A percentile compares a stretch with the other conserved stretches of the same genome.
These are phyloP conservation scores for Arctopsyche grandis DNA, from an alignment of 1,140 invertebrate genomes.

Conservation along the genomic window DNA sequence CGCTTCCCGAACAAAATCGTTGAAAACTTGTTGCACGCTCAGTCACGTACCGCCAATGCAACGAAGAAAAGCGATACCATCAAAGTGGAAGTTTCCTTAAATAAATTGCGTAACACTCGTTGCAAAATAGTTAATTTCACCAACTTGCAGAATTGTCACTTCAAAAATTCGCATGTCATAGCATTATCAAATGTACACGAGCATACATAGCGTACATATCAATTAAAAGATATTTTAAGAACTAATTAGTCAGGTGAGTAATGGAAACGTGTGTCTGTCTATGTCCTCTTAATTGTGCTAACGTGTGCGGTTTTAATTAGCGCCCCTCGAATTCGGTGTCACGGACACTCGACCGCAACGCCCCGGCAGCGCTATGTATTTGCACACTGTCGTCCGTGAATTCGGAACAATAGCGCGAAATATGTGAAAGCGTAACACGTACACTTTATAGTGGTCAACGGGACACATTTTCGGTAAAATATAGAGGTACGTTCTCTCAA, in stretches of 20 bases:
- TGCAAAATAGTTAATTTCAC: neutral
- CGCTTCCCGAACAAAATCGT: too few relatives aligned
- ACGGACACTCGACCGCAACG: slow-evolving; percentile 9
- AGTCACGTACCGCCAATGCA: too few relatives aligned
- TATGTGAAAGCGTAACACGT: neutral
- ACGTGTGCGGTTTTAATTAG: slow-evolving; percentile 21
- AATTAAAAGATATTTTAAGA: neutral
- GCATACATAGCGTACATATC: too few relatives aligned
- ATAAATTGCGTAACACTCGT: too few relatives aligned
- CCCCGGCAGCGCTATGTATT: neutral
- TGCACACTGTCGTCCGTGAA: neutral
- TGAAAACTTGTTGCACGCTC: too few relatives aligned
- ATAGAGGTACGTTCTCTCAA: too few relatives aligned
- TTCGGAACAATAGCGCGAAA: slow-evolving; percentile 6
- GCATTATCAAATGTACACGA: neutral
- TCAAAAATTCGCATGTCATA: too few relatives aligned
- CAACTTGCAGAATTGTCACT: too few relatives aligned
- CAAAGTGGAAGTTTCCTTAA: too few relatives aligned
- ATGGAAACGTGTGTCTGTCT: neutral
- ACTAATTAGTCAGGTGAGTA: neutral
- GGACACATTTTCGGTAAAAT: neutral
- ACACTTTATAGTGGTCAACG: neutral
- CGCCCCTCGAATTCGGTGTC: neutral
- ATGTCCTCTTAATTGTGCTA: neutral
- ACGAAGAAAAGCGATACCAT: too few relatives aligned